Percentiles rank a stretch among this genome's conserved stretches.
These are phyloP conservation scores for Carcina quercana DNA, from an alignment of 2,888 invertebrate species.

Conservation along the genomic window DNA sequence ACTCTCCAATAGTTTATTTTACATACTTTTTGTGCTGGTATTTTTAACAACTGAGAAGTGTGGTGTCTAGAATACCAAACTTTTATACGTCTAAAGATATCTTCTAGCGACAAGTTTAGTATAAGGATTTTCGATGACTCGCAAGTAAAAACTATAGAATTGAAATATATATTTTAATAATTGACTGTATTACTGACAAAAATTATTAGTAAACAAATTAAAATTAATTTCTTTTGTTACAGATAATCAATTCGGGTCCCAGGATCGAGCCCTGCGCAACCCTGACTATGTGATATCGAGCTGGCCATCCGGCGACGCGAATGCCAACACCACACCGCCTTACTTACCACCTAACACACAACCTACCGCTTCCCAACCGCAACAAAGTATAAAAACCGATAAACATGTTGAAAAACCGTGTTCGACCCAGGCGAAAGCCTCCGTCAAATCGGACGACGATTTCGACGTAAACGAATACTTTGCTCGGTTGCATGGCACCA, in stretches of 20 bases:
- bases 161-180: too few species aligned
- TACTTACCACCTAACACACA: slow-evolving; percentile 16
- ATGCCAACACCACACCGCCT: slow-evolving; percentile 23
- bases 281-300: slow-evolving; percentile 32
- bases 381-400: slow-evolving; percentile 19
- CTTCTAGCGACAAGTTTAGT: too few species aligned
- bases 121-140: too few species aligned
- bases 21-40: too few species aligned
- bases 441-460: slow-evolving; percentile 48
- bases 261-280: slow-evolving; percentile 32
- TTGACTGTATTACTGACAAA: background rate
- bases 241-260: slow-evolving; percentile 42
- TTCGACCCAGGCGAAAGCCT: slow-evolving; percentile 34
- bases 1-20: too few species aligned
- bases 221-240: slow-evolving; percentile 36
- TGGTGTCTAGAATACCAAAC: too few species aligned
- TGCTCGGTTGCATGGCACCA: slow-evolving; percentile 57
- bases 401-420: slow-evolving; percentile 17
- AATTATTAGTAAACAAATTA: background rate
- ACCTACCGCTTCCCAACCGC: slow-evolving; percentile 10
- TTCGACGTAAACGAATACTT: slow-evolving; percentile 69
- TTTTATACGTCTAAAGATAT: too few species aligned
- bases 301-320: slow-evolving; percentile 42
- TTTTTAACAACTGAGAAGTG: too few species aligned
- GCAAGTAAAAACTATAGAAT: too few species aligned